Evolutionary conservation across 2,888 invertebrate genomes (phyloP).

Genomic region (Endomychus coccineus): DNA sequence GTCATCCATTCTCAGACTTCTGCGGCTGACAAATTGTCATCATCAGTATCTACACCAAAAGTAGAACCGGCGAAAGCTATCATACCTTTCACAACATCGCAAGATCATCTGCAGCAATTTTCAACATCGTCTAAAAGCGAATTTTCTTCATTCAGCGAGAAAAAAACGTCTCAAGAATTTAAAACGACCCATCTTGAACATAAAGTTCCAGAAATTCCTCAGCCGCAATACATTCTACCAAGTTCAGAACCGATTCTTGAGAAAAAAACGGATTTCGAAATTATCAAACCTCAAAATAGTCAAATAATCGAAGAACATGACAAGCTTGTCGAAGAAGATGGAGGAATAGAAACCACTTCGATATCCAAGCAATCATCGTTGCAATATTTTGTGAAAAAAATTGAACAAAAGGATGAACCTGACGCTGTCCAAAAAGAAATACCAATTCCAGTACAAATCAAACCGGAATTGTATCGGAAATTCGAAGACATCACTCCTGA

Average conservation of each 20-base stretch:
- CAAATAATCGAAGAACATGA: background rate
- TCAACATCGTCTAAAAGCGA: constrained; percentile 33
- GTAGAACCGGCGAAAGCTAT: constrained; percentile 3
- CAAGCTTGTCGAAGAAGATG: constrained; percentile 23
- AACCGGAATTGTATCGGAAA: constrained; percentile 43
- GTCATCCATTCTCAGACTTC: constrained; percentile 28
- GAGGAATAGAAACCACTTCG: constrained; percentile 49
- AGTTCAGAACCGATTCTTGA: constrained; percentile 24
- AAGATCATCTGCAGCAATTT: constrained; percentile 6
- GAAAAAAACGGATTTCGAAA: constrained; percentile 30
- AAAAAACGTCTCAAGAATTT: constrained; percentile 36
- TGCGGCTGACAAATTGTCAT: constrained; percentile 33
- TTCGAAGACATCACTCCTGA: no score
- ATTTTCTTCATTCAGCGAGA: constrained; percentile 36
- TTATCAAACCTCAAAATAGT: constrained; percentile 17
- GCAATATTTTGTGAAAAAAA: constrained; percentile 59
- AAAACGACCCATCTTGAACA: constrained; percentile 39
- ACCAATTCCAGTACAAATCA: constrained; percentile 34
- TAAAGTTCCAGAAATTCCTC: constrained; percentile 34
- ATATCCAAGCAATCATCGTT: constrained; percentile 59
- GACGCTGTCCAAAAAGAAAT: constrained; percentile 41
- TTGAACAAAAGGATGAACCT: constrained; percentile 46
- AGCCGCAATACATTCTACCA: constrained; percentile 32
- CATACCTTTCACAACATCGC: background rate
- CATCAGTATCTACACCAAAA: constrained; percentile 24